Percentiles rank a stretch among this genome's conserved stretches.
These are phyloP conservation scores for Sapayoa aenigma DNA, from an alignment of 2,113 vertebrate genomes.

Conservation along the genomic window DNA sequence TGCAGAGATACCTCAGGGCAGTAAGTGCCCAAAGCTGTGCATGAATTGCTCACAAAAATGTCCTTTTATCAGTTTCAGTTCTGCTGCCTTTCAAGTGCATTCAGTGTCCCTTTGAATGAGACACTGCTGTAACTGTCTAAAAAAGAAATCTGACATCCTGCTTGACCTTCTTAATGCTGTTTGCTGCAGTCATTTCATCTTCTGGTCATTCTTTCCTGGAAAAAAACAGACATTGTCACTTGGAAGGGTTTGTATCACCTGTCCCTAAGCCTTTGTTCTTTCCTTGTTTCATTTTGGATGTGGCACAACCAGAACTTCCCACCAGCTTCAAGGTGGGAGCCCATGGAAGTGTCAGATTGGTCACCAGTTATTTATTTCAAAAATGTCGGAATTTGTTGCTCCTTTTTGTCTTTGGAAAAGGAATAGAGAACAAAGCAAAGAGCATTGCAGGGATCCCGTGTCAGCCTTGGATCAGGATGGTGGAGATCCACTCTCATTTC, in stretches of 20 bases:
- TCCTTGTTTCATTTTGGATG: background rate
- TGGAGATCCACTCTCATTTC: background rate
- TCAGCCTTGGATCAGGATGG: background rate
- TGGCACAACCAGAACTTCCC: background rate
- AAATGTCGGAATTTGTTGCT: background rate
- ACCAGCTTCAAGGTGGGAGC: background rate
- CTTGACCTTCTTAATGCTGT: slow-evolving; percentile 10
- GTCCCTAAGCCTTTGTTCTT: background rate
- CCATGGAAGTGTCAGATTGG: background rate
- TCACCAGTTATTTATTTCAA: background rate
- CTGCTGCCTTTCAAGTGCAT: slow-evolving; percentile 50
- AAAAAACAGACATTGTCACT: background rate
- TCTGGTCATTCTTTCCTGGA: background rate
- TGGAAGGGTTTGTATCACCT: background rate
- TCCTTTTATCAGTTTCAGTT: slow-evolving; percentile 39
- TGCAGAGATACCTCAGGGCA: background rate
- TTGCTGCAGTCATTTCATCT: slow-evolving; percentile 20
- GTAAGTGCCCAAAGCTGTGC: background rate
- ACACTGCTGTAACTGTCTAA: slow-evolving; percentile 38
- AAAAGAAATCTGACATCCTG: slow-evolving; percentile 39
- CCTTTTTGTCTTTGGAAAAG: background rate
- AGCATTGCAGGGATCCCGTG: background rate
- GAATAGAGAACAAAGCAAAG: background rate
- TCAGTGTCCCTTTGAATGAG: slow-evolving; percentile 40
- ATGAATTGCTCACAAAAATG: background rate